Evolutionary conservation across 2,797 vertebrate genomes (phyloP).

Genomic region (Diplodus puntazzo): DNA sequence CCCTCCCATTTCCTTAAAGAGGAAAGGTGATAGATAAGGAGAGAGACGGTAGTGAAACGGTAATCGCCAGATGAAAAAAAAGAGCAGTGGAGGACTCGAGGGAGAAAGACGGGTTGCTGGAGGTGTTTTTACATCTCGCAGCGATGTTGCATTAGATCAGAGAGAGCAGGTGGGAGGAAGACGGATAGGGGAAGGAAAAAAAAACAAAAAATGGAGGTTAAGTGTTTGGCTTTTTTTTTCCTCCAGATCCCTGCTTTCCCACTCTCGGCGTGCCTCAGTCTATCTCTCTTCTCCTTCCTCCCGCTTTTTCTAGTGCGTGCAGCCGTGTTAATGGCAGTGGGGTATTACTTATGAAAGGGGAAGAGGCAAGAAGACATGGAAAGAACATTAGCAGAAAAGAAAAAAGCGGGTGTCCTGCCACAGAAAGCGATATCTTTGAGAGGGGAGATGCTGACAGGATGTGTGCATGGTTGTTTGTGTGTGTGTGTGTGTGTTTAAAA

Average conservation of each 20-base stretch:
- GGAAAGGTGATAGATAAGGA: conserved; percentile 57
- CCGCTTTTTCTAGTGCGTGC: conserved; percentile 15
- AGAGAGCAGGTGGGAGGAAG: conserved; percentile 67
- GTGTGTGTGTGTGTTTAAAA: conserved; percentile 56
- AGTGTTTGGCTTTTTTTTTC: conserved; percentile 51
- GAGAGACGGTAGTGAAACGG: conserved; percentile 51
- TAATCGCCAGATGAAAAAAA: conserved; percentile 56
- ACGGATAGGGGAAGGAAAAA: neutral
- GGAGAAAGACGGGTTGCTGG: conserved; percentile 46
- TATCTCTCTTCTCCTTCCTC: conserved; percentile 11
- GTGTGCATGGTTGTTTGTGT: conserved; percentile 1
- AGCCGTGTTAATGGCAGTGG: conserved; percentile 53
- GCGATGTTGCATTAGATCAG: conserved; percentile 64
- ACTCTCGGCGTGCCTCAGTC: conserved; percentile 60
- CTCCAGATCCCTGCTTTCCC: conserved; percentile 49
- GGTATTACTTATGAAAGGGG: conserved; percentile 71
- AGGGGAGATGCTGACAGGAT: conserved; percentile 27
- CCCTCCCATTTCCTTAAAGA: conserved; percentile 19
- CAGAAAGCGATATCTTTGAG: conserved; percentile 26
- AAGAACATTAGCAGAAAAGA: conserved; percentile 68
- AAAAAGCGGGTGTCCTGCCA: conserved; percentile 5
- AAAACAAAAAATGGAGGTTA: conserved; percentile 53
- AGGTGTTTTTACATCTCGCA: conserved; percentile 65
- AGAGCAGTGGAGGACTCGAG: conserved; percentile 52
- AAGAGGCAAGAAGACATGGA: conserved; percentile 58